Evolutionary conservation across 2,113 vertebrate species (phyloP), one percentile per base, ranked within the genome.

Genomic region (Dermatemys mawii): DNA sequence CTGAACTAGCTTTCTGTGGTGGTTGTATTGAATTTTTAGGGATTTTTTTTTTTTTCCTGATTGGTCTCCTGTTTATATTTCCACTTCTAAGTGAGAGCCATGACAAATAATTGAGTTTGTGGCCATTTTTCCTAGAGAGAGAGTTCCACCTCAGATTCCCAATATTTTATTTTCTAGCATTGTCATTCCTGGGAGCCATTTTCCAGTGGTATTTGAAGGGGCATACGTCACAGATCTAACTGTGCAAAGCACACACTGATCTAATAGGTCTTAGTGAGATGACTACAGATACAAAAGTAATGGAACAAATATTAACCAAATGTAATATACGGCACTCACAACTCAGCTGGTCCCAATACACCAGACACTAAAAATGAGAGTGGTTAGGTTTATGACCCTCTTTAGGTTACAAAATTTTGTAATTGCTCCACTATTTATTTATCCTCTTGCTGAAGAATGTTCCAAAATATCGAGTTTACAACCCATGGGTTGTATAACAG

Each of bases 371-470:
- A 86, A 46, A 93, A 73, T 87, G 63, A 78, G 87, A 95, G 91
- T 89, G 94, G 97, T 96, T 96, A 80, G 35, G 88, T 97, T 97
- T 97, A 97, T 89, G 93, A 94, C 90, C 88, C 94, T 96, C 95
- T 96, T 93, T 75, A 94, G 93, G 94, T 97, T 97, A 96, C 93
- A 96, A 35, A 91, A 89, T 96, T 96, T 97, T 97, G 96, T 96
- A 0, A 0, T 96, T 96, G 94, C 93, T 94, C 86, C 81, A 83
- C 93, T 96, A 93, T 97, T 97, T 96, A 96, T 97, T 96, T 96
- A 97, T 92, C 93, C 94, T 97, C 91, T 95, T 97, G 92, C 93
- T 90, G 76, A 96, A 96, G 91, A 96, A 97, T 95, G 95, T 97
- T 93, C 96, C 93, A 88, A 96, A 97, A 97, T 97, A 96, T 13